Evolutionary conservation across 1,140 invertebrate species (phyloP).

Genomic region (Lepidurus arcticus): DNA sequence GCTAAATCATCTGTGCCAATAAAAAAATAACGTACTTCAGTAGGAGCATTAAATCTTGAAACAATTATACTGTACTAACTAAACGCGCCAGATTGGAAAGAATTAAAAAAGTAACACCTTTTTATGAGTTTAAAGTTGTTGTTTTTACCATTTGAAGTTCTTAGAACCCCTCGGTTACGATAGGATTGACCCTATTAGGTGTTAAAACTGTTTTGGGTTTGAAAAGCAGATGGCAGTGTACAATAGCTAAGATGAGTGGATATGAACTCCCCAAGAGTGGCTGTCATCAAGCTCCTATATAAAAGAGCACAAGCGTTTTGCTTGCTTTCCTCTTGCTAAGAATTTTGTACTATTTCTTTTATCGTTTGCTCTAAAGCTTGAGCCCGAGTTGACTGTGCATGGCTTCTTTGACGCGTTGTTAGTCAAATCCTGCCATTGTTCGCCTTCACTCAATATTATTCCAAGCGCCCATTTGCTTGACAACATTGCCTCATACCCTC

Average conservation of each 20-base stretch:
- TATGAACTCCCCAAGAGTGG: not conserved
- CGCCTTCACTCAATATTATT: constrained; percentile 14
- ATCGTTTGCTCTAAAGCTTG: not conserved
- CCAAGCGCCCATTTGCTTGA: constrained; percentile 8
- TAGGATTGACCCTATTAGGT: not conserved
- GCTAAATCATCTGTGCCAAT: too few relatives aligned
- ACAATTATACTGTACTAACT: too few relatives aligned
- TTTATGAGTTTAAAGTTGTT: too few relatives aligned
- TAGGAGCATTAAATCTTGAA: too few relatives aligned
- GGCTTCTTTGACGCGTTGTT: not conserved
- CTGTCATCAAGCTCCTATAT: not conserved
- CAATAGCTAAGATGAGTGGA: not conserved
- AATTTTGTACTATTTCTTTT: not conserved
- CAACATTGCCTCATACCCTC: not conserved
- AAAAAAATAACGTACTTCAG: too few relatives aligned
- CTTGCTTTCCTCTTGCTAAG: constrained; percentile 15
- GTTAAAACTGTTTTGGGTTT: not conserved
- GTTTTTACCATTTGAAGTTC: too few relatives aligned
- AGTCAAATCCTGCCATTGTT: not conserved
- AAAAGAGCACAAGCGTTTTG: not conserved
- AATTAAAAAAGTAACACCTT: too few relatives aligned
- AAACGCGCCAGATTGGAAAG: too few relatives aligned
- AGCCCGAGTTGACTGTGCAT: not conserved
- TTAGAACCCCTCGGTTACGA: not conserved
- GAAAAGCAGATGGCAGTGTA: not conserved